A percentile compares a stretch with the other conserved stretches of the same genome.
Conservation (phyloP, 2,797 vertebrate species). For the Anguilla megastoma region DNA sequence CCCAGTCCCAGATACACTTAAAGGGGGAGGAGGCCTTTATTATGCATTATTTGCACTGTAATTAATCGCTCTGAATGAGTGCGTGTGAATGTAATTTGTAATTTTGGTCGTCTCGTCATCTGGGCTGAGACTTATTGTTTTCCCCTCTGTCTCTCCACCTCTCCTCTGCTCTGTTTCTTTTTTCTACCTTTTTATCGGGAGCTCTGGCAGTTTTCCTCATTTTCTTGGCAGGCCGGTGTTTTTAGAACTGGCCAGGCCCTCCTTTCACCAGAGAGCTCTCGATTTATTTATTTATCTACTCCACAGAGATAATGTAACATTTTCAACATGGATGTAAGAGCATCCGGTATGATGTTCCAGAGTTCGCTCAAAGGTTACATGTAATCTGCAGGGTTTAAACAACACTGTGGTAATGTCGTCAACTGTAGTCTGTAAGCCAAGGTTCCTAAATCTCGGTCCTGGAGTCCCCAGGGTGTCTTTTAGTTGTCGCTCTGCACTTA, state of each 20-base stretch:
- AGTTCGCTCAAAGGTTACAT: background rate
- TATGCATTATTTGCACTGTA: background rate
- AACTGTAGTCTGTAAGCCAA: background rate
- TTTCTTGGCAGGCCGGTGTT: background rate
- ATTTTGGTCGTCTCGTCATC: background rate
- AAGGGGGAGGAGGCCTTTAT: background rate
- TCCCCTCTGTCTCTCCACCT: background rate
- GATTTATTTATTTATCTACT: background rate
- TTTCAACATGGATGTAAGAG: background rate
- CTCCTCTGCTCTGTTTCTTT: background rate
- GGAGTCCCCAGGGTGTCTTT: background rate
- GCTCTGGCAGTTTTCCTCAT: background rate
- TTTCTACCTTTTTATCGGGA: conserved; percentile 8
- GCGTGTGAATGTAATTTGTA: background rate
- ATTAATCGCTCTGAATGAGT: background rate
- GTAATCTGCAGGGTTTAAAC: background rate
- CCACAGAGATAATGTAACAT: background rate
- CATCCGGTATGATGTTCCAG: background rate
- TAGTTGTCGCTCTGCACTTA: background rate
- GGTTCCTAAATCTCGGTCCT: background rate
- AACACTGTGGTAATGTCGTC: background rate
- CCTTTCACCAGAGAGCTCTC: background rate
- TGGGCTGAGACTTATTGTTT: background rate
- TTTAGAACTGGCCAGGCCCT: background rate
- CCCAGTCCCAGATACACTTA: background rate